A percentile compares a stretch with the other conserved stretches of the same genome.
These are phyloP conservation scores for Lepus townsendii DNA, from an alignment of 2,797 vertebrate species.

Conservation along the genomic window DNA sequence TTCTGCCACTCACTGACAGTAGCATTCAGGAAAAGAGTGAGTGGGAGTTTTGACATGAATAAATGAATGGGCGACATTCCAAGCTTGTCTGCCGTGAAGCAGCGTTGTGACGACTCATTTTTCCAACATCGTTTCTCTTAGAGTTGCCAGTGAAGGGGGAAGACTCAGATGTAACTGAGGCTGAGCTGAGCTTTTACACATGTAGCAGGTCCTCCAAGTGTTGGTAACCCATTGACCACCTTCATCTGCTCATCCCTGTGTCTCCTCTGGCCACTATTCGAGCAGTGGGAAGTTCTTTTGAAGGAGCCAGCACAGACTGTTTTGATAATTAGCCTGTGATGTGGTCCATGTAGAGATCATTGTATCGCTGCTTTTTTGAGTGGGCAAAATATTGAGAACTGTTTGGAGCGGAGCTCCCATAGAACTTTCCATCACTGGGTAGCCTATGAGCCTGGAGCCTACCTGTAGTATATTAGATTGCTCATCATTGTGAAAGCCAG, in stretches of 20 bases:
- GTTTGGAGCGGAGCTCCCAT: not conserved
- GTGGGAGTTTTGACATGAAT: not conserved
- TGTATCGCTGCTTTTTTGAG: not conserved
- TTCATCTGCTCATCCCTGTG: constrained; percentile 75
- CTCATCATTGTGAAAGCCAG: constrained; percentile 50
- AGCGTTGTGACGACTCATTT: not conserved
- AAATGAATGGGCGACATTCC: not conserved
- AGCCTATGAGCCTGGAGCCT: constrained; percentile 8
- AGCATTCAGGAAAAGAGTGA: not conserved
- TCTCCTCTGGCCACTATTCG: constrained; percentile 78
- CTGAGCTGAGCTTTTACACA: not conserved
- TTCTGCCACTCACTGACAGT: not conserved
- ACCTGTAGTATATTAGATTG: not conserved
- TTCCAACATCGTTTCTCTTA: constrained; percentile 9
- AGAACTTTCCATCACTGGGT: not conserved
- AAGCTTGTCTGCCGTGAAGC: not conserved
- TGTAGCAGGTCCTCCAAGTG: constrained; percentile 53
- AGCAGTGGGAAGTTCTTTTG: constrained; percentile 66
- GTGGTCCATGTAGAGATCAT: not conserved
- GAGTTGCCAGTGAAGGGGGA: not conserved
- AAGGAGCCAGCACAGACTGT: constrained; percentile 61
- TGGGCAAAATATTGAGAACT: not conserved
- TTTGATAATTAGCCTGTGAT: not conserved
- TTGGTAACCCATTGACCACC: constrained; percentile 47
- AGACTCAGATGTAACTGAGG: not conserved